These are phyloP conservation scores for Neodiprion fabricii DNA, from an alignment of 1,140 invertebrate genomes.

Conservation along the genomic window DNA sequence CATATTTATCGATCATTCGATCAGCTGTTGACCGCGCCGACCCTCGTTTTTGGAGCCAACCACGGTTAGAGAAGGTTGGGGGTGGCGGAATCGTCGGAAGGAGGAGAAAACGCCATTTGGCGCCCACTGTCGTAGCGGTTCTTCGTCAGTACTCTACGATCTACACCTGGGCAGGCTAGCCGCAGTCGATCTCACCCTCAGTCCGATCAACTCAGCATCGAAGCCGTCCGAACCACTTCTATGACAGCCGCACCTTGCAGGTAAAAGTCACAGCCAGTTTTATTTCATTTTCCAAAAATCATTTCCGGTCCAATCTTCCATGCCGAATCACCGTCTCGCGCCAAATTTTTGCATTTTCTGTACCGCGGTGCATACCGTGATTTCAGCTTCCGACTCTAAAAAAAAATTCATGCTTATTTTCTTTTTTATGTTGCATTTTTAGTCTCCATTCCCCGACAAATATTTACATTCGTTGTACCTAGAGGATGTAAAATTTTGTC, in stretches of 20 bases:
- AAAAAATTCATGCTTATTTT: too few species aligned
- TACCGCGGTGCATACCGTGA: too few species aligned
- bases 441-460: too few species aligned
- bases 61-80: neutral
- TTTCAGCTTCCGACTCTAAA: too few species aligned
- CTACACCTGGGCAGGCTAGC: neutral
- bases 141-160: neutral
- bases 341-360: too few species aligned
- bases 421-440: too few species aligned
- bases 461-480: too few species aligned
- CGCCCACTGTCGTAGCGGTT: neutral
- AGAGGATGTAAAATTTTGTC: too few species aligned
- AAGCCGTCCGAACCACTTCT: neutral
- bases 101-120: constrained; percentile 4
- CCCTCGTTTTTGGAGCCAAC: neutral
- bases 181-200: neutral
- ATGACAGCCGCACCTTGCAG: neutral
- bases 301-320: too few species aligned
- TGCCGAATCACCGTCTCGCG: too few species aligned
- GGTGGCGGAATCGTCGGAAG: neutral
- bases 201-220: neutral
- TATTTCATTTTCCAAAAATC: too few species aligned
- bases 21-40: neutral
- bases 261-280: neutral
- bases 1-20: neutral